Conservation (phyloP, 2,888 invertebrate genomes). For the Thalpophila matura region DNA sequence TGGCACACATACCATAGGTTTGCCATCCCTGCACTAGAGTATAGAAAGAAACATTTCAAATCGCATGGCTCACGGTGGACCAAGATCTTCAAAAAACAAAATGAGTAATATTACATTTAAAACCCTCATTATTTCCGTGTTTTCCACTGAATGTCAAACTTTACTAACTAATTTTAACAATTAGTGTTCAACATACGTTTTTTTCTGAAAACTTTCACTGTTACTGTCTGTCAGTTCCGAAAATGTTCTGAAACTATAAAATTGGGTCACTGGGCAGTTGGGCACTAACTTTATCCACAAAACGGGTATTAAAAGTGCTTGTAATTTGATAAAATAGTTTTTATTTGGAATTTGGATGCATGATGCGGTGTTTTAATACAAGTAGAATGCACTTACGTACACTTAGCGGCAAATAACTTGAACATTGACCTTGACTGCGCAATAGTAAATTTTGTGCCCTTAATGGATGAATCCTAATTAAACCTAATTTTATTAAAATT, state of each 20-base stretch:
- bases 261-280: conserved; percentile 23
- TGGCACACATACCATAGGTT: no score
- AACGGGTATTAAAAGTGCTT: neutral
- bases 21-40: no score
- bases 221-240: conserved; percentile 7
- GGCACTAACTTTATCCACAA: conserved; percentile 22
- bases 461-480: no score
- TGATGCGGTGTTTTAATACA: conserved; percentile 18
- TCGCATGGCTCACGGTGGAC: no score
- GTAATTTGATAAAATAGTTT: conserved; percentile 42
- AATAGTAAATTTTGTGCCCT: no score
- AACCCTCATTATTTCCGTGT: no score
- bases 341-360: conserved; percentile 32
- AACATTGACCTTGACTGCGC: no score
- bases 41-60: no score
- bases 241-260: conserved; percentile 20
- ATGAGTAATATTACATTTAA: no score
- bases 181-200: conserved; percentile 3
- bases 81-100: no score
- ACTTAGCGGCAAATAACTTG: no score
- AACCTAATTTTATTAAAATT: no score
- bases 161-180: conserved; percentile 10
- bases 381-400: neutral
- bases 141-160: neutral
- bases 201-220: conserved; percentile 10